Base-by-base conservation (phyloP, 2,888 invertebrate genomes). In the Melipona beecheii region DNA sequence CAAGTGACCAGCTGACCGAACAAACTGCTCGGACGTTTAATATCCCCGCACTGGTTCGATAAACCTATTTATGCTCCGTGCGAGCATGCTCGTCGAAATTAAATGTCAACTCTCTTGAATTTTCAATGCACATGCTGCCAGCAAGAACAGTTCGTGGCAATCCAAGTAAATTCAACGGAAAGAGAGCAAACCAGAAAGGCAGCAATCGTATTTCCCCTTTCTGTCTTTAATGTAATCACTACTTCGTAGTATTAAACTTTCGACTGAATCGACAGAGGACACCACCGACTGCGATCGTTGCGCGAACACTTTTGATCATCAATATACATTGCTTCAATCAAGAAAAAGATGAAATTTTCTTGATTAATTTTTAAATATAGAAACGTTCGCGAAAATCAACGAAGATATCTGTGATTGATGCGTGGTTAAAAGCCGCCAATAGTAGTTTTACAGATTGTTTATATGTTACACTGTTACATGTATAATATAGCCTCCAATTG, bases 1-100 rank as follows among this genome's bases (percentile, higher is more conserved):
- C 78, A 76, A 78, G 58, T 81, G 81, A 79, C 90, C 89, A 89
- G 89, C 89, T 89, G 89, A 89, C 78, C 81, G 80, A 62, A 77
- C 64, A 52, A 72, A 78, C 75, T 31, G 65, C 19, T 31, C 58
- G 60, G 64, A 64, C n/a, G 52, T 70, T 50, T 62, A 56, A 64
- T 52, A 36, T 52, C 43, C 66, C 43, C 66, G 31, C 62, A 77
- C 60, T 69, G 71, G 52, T 64, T 66, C 62, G 19, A 27, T 70
- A 77, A 11, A 6, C 27, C n/a, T 31, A 31, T 52, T 24, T 69
- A 58, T 36, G 9, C 13, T 31, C 11, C 52, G 31, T 79, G 60
- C 27, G 27, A 54, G 68, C 43, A 31, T 56, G 15, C n/a, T 49
- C 27, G 3, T 6, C 70, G 17, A 19, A 43, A 60, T 62, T 62